These are phyloP conservation scores for Venturia canescens DNA, from an alignment of 1,140 invertebrate species.

Conservation along the genomic window DNA sequence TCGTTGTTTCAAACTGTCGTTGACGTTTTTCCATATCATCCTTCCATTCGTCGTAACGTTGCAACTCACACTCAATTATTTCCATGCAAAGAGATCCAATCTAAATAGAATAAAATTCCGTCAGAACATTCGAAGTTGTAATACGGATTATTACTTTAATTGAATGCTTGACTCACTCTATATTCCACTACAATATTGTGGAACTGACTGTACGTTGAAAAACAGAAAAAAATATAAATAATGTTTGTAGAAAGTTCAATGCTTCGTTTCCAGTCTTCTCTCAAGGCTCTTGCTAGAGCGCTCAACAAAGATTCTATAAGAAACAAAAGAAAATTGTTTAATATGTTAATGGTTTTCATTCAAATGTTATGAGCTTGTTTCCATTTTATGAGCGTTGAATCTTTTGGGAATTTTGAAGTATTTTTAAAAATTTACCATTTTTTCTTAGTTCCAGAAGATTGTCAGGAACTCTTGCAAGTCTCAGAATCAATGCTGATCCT, in stretches of 20 bases:
- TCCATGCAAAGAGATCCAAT: slow-evolving; percentile 97
- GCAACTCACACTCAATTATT: slow-evolving; percentile 95
- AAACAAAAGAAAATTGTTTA: slow-evolving; percentile 31
- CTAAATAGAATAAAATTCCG: slow-evolving; percentile 74
- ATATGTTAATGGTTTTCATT: background rate
- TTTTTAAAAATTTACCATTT: slow-evolving; percentile 82
- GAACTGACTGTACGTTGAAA: slow-evolving; percentile 97
- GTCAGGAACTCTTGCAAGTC: slow-evolving; percentile 93
- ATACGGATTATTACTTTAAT: background rate
- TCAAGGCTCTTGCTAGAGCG: slow-evolving; percentile 93
- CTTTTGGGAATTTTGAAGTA: slow-evolving; percentile 12
- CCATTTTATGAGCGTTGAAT: background rate
- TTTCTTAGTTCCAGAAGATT: slow-evolving; percentile 95
- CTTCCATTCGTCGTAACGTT: slow-evolving; percentile 95
- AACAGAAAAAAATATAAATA: slow-evolving; percentile 97
- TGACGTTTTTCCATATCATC: slow-evolving; percentile 87
- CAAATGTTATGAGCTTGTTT: no score
- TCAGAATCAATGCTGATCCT: slow-evolving; percentile 93
- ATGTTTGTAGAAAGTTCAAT: slow-evolving; percentile 98
- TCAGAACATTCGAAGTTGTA: no score
- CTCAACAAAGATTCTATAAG: slow-evolving; percentile 94
- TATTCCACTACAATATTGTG: slow-evolving; percentile 94
- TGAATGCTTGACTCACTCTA: slow-evolving; percentile 80
- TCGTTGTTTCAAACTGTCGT: slow-evolving; percentile 73
- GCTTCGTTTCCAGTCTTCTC: slow-evolving; percentile 98